Conservation (phyloP, 2,888 invertebrate genomes). For the Tortricodes alternella region DNA sequence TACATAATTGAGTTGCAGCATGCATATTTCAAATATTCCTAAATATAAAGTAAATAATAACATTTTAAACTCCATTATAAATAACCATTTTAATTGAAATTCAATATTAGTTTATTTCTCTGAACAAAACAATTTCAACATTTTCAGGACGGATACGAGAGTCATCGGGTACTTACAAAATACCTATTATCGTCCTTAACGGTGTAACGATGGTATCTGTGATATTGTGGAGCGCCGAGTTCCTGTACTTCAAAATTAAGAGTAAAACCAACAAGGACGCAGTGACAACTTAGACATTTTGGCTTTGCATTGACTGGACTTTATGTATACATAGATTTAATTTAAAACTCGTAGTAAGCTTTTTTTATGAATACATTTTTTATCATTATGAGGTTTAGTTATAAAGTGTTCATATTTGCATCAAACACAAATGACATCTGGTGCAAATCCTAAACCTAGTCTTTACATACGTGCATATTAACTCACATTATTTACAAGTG, state of each 20-base stretch:
- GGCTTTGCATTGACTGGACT: not conserved
- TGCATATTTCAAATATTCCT: no score
- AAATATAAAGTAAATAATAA: no score
- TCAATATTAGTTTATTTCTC: no score
- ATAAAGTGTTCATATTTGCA: not conserved
- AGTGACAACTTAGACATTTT: not conserved
- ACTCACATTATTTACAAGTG: constrained; percentile 14
- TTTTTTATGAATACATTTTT: not conserved
- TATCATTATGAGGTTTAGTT: not conserved
- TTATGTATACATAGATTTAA: not conserved
- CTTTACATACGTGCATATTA: not conserved
- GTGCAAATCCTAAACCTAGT: not conserved
- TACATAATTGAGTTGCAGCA: no score
- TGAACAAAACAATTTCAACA: constrained; percentile 22
- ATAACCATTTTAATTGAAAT: no score
- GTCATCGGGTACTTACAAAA: constrained; percentile 81
- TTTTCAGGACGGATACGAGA: constrained; percentile 85
- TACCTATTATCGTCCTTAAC: constrained; percentile 85
- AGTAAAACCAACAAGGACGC: constrained; percentile 43
- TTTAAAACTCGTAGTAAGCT: not conserved
- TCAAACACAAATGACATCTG: not conserved
- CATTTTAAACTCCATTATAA: not conserved
- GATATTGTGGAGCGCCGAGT: constrained; percentile 82
- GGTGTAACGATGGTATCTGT: constrained; percentile 82
- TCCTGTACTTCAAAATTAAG: constrained; percentile 62